Evolutionary conservation across 1,140 invertebrate species (phyloP).

Genomic region (Ips nitidus): DNA sequence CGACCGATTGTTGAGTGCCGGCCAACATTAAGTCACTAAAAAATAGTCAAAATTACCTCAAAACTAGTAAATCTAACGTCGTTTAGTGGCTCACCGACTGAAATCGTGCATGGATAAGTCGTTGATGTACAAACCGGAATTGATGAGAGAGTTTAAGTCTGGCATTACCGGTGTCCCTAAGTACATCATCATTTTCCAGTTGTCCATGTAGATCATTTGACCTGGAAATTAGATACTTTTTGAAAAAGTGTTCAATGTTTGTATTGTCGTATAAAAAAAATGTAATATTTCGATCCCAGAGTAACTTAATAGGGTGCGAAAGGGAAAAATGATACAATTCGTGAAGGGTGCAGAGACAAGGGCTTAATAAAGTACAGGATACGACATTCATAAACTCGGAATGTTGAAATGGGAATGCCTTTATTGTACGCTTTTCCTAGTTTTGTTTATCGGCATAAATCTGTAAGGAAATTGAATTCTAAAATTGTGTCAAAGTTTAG

Average conservation of each 20-base stretch:
- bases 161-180: constrained; percentile 94
- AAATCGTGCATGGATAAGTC: constrained; percentile 98
- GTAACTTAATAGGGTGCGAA: too few relatives aligned
- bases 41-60: not conserved
- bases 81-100: constrained; percentile 67
- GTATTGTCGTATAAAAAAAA: too few relatives aligned
- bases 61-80: not conserved
- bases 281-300: too few relatives aligned
- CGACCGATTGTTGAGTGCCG: constrained; percentile 95
- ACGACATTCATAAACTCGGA: too few relatives aligned
- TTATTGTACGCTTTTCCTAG: too few relatives aligned
- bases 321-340: too few relatives aligned
- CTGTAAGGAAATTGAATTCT: too few relatives aligned
- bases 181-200: constrained; percentile 97
- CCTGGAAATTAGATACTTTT: constrained; percentile 57
- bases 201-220: constrained; percentile 98
- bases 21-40: constrained; percentile 91
- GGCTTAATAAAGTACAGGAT: too few relatives aligned
- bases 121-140: constrained; percentile 92
- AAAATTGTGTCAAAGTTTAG: too few relatives aligned
- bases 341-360: too few relatives aligned
- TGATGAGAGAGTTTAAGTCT: constrained; percentile 85
- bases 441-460: too few relatives aligned
- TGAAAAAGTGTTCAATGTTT: not conserved
- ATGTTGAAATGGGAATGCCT: too few relatives aligned